These are phyloP conservation scores for Zonitis immaculata DNA, from an alignment of 2,888 invertebrate genomes.

Conservation along the genomic window DNA sequence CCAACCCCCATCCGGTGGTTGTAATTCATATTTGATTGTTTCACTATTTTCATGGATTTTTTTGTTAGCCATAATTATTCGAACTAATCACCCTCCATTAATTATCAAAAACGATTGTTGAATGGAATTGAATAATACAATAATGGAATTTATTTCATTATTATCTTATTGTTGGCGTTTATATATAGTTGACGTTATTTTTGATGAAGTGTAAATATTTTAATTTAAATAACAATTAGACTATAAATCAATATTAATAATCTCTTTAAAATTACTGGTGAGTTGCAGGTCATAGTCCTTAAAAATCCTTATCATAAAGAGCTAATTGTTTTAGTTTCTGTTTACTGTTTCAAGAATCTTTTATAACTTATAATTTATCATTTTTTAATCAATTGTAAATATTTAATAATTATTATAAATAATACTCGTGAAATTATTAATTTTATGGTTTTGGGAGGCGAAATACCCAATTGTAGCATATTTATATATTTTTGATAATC, in stretches of 20 bases:
- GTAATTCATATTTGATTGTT: conserved; percentile 25
- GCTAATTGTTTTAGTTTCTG: background rate
- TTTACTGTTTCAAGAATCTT: background rate
- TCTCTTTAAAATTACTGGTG: background rate
- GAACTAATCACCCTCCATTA: background rate
- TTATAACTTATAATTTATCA: background rate
- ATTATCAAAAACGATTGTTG: too few species aligned
- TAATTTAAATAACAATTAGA: conserved; percentile 6
- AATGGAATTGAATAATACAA: too few species aligned
- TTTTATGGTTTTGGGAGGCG: too few species aligned
- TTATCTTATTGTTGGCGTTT: too few species aligned
- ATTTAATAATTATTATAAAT: background rate
- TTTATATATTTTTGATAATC: too few species aligned
- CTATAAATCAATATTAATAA: conserved; percentile 6
- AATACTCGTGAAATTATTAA: too few species aligned
- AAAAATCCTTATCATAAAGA: background rate
- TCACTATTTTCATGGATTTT: background rate
- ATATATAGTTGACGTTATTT: background rate
- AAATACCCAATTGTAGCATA: too few species aligned
- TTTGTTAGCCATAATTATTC: background rate
- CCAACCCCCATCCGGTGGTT: conserved; percentile 62
- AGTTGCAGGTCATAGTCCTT: background rate
- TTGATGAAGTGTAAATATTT: conserved; percentile 1
- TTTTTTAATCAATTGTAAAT: background rate
- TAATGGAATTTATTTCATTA: too few species aligned